These are phyloP conservation scores for Philopedon plagiatum DNA, from an alignment of 2,888 invertebrate genomes.

Conservation along the genomic window DNA sequence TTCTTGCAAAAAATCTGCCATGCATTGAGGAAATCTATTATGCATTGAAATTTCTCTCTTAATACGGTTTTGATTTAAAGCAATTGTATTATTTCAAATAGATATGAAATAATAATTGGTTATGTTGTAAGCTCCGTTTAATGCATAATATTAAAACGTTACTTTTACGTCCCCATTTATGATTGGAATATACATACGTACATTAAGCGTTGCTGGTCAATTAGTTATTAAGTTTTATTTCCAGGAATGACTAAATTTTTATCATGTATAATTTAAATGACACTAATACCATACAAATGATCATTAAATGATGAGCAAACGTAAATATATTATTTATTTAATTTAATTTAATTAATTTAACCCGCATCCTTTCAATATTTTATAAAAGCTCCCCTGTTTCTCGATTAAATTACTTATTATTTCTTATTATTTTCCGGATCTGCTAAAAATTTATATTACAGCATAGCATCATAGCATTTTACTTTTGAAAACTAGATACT, in stretches of 20 bases:
- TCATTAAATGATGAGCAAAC: no score
- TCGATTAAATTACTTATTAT: no score
- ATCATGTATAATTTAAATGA: neutral
- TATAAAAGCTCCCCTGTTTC: no score
- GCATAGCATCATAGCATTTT: no score
- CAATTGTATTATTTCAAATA: conserved; percentile 19
- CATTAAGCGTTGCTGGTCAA: neutral
- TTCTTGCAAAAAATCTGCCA: conserved; percentile 53
- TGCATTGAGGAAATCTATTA: conserved; percentile 53
- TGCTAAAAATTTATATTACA: no score
- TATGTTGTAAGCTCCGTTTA: conserved; percentile 43
- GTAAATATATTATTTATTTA: no score
- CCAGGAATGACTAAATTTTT: neutral
- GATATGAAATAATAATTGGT: conserved; percentile 36
- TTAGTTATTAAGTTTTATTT: neutral
- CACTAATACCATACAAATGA: no score
- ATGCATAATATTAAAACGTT: conserved; percentile 15
- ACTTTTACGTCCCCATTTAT: conserved; percentile 10
- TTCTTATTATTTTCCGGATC: no score
- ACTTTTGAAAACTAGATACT: no score
- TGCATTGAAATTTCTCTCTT: conserved; percentile 11
- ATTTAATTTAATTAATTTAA: no score
- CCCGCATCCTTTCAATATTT: no score
- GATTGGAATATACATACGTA: neutral
- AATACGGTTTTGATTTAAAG: conserved; percentile 16